These are phyloP conservation scores for Euphydryas editha DNA, from an alignment of 2,888 invertebrate species.

Conservation along the genomic window DNA sequence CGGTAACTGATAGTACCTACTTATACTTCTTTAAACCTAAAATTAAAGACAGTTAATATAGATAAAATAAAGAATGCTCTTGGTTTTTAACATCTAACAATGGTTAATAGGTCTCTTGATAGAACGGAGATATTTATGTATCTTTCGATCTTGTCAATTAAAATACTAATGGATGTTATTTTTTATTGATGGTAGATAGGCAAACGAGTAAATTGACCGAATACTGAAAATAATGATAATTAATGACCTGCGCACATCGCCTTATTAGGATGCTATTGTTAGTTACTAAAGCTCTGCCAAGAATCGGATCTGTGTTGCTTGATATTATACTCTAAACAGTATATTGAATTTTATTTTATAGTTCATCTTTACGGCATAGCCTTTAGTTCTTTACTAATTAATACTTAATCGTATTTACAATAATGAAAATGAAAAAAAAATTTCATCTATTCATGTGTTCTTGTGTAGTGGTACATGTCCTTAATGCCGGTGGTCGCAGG, in stretches of 20 bases:
- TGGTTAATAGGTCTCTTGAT: no score
- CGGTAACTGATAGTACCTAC: no score
- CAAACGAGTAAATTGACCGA: not conserved
- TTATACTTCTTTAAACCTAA: no score
- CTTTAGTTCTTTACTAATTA: no score
- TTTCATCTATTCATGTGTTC: no score
- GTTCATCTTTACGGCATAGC: not conserved
- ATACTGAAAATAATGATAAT: not conserved
- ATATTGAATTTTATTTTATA: not conserved
- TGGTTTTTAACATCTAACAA: no score
- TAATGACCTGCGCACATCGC: not conserved
- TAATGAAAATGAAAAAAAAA: no score
- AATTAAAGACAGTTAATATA: no score
- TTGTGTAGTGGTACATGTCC: no score
- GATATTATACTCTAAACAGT: not conserved
- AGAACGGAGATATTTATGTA: not conserved
- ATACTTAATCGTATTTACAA: no score
- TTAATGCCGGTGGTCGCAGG: no score
- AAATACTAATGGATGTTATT: not conserved
- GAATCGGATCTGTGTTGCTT: not conserved
- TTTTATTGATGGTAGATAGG: not conserved
- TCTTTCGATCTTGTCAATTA: not conserved
- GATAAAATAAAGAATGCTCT: no score
- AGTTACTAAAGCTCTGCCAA: not conserved
- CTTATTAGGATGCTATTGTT: not conserved